These are phyloP conservation scores for Diaprepes abbreviatus DNA, from an alignment of 2,888 invertebrate species.

Conservation along the genomic window DNA sequence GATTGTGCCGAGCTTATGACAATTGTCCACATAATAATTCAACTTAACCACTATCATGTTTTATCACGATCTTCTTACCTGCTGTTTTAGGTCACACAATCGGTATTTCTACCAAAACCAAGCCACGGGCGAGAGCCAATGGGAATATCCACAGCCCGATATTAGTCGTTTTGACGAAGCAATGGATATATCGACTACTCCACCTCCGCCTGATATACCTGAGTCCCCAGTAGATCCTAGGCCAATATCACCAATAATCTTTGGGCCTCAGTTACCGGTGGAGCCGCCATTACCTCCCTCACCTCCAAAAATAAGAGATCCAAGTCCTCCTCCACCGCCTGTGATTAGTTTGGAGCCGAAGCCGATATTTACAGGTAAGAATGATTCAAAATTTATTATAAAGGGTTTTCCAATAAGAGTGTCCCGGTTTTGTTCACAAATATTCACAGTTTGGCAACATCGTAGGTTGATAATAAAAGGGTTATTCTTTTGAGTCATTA, in stretches of 20 bases:
- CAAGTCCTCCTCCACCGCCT: slow-evolving; percentile 61
- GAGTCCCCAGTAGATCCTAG: slow-evolving; percentile 58
- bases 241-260: slow-evolving; percentile 66
- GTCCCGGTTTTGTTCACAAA: too few relatives aligned
- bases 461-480: too few relatives aligned
- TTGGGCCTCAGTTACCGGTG: slow-evolving; percentile 61
- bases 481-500: too few relatives aligned
- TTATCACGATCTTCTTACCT: slow-evolving; percentile 25
- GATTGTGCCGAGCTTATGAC: neutral
- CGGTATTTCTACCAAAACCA: slow-evolving; percentile 78
- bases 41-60: neutral
- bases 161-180: slow-evolving; percentile 70
- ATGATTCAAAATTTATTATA: too few relatives aligned
- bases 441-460: too few relatives aligned
- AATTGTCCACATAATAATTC: neutral
- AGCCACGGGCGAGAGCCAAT: slow-evolving; percentile 73
- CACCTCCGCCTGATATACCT: slow-evolving; percentile 66
- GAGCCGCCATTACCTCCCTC: slow-evolving; percentile 58
- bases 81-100: slow-evolving; percentile 73
- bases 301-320: slow-evolving; percentile 53
- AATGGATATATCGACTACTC: slow-evolving; percentile 74
- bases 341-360: slow-evolving; percentile 55
- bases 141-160: slow-evolving; percentile 74
- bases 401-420: too few relatives aligned
- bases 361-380: slow-evolving; percentile 19